phyloP scores from a whole-genome alignment of 2,797 vertebrate species.

The Centroberyx gerrardi region DNA sequence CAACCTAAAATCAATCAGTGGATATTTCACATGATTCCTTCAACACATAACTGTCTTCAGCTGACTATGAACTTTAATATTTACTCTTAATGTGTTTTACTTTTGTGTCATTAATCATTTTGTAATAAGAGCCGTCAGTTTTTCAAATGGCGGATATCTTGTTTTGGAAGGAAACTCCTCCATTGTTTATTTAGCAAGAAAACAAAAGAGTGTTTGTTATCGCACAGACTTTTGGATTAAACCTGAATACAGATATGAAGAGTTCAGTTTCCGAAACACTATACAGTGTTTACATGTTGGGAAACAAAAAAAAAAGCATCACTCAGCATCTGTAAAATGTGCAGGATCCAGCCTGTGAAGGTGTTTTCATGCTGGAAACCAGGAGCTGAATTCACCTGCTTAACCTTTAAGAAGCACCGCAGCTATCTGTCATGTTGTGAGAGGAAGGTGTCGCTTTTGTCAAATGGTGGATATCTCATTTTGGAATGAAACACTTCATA shows the following conservation, averaged over 20 bases:
- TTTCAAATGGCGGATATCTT: conserved; percentile 1
- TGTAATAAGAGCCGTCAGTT: too few relatives aligned
- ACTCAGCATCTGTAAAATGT: conserved; percentile 40
- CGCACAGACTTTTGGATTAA: conserved; percentile 29
- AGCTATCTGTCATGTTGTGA: not conserved
- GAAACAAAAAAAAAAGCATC: conserved; percentile 21
- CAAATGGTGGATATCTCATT: conserved; percentile 38
- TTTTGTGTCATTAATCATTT: too few relatives aligned
- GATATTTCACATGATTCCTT: too few relatives aligned
- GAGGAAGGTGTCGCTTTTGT: too few relatives aligned
- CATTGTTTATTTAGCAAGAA: conserved; percentile 13
- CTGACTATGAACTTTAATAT: too few relatives aligned
- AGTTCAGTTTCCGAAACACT: conserved; percentile 43
- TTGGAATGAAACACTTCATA: conserved; percentile 65
- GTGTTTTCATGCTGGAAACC: too few relatives aligned
- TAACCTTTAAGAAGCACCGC: not conserved
- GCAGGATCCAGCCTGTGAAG: too few relatives aligned
- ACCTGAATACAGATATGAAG: conserved; percentile 53
- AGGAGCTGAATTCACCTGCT: too few relatives aligned
- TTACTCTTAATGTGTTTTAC: too few relatives aligned
- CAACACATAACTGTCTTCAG: too few relatives aligned
- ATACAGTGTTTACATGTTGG: too few relatives aligned
- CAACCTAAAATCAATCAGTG: too few relatives aligned
- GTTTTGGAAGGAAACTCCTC: conserved; percentile 55
- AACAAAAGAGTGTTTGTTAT: not conserved